Evolutionary conservation across 2,113 vertebrate species (phyloP), one percentile per base, ranked within the genome.

Genomic region (Percina caprodes): DNA sequence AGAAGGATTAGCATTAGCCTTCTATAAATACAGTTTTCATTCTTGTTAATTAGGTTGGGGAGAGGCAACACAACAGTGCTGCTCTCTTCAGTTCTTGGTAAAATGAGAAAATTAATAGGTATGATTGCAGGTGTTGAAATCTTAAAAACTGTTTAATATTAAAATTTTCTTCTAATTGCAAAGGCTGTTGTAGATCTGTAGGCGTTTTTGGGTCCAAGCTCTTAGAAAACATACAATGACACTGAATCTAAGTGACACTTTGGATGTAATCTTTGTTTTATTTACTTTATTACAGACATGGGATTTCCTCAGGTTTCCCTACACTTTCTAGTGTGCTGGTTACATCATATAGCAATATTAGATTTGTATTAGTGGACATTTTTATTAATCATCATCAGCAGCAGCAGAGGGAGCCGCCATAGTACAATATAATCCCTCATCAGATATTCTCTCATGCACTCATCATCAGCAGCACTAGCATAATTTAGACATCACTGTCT

Each of bases 401-500:
- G 89, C 89, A 89, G 89, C 89, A 92, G 88, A 91, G 90, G 93
- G 88, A 90, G 92, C 87, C 89, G 91, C 91, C 88, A 66, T 91
- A 87, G 93, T 90, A 62, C 70, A 60, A 69, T 70, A 59, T 85
- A 82, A 86, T 88, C 80, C 69, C 91, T 92, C 90, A 91, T 91
- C 85, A 88, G 80, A 88, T 88, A 89, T 84, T 76, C 88, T 87
- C 76, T 65, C 58, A 58, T 86, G 76, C 87, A 86, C 84, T 85
- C 85, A 87, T 88, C 78, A 84, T 62, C 84, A 69, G 54, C 85
- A 81, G 87, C 84, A 74, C 77, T 86, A 85, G 89, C 88, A 80
- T 93, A 85, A 95, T 94, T 94, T 91, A 93, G 92, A 94, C 92
- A 94, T 94, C 92, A 92, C n/a, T 75, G 91, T 92, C 92, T 92